Base-by-base conservation (phyloP, 64 coral and sea anemone species). In the Hydrozoanthus tunicans region DNA sequence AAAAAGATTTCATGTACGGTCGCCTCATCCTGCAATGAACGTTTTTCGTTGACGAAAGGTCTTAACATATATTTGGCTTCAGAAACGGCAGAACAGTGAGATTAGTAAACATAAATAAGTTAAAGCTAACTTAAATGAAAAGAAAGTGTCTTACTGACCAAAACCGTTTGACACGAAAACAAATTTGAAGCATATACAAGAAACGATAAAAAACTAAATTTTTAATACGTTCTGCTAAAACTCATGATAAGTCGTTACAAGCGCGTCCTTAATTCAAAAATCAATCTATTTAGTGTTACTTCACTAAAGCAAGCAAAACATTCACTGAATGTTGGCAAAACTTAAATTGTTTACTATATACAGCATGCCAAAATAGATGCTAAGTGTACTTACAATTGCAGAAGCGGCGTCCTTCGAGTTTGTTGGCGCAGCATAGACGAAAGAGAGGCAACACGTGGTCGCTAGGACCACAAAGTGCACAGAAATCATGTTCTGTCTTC, bases 331-430 rank as follows among this genome's bases (percentile, higher is more conserved):
- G 1, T 74, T 74, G 71, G 32, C 32, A 43, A 43, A 43, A 43
- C 32, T 43, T 43, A 43, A 43, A 1, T 43, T 43, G 32, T 43
- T 43, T 43, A 43, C 32, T 43, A 43, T 43, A 1, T 43, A 43
- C 32, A 43, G 32, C 32, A 43, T 43, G 32, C 32, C 32, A 43
- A 43, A 10, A 3, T 1, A 9, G 6, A 6, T 17, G 12, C 0
- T 32, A n/a, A 74, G 8, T 32, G 51, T 74, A 74, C 71, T 74
- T 74, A 74, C 70, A 73, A 74, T 20, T 74, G 71, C 71, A 3
- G 0, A 8, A 2, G 71, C 71, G 3, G 71, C 26, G 12, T 72
- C 69, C 32, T 26, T 72, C 9, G 17, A n/a, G 14, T 51, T 74
- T 74, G 8, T 6, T 43, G 71, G 9, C 9, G 24, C 71, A 74